Percentiles rank a stretch among this genome's conserved stretches.
Conservation (phyloP, 1,140 invertebrate species). For the Chrysoperla carnea region DNA sequence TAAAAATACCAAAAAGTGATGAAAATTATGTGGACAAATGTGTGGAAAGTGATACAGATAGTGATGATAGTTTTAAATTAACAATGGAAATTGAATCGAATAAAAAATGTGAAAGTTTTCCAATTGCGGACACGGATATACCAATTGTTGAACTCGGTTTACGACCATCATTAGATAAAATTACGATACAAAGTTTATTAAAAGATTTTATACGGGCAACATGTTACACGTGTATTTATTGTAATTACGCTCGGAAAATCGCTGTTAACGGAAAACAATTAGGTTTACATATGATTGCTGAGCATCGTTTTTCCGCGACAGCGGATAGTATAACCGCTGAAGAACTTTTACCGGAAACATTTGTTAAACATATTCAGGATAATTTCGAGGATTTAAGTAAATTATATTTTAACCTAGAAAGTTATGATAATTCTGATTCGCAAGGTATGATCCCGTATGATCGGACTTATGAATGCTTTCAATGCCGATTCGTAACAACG, state of each 20-base stretch:
- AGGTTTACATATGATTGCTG: constrained; percentile 52
- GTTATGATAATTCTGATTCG: constrained; percentile 37
- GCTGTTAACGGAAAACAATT: constrained; percentile 65
- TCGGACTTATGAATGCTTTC: constrained; percentile 57
- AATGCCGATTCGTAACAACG: constrained; percentile 54
- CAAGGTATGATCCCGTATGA: constrained; percentile 12
- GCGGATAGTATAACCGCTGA: constrained; percentile 55
- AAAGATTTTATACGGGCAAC: constrained; percentile 52
- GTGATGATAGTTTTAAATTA: constrained; percentile 36
- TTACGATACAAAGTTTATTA: constrained; percentile 47
- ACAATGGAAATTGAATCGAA: constrained; percentile 20
- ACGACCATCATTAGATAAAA: constrained; percentile 50
- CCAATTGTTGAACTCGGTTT: constrained; percentile 51
- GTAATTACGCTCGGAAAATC: constrained; percentile 64
- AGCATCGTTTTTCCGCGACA: constrained; percentile 54
- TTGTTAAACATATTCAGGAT: constrained; percentile 42
- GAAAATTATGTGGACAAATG: constrained; percentile 9
- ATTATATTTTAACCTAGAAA: constrained; percentile 51
- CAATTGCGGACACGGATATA: constrained; percentile 39
- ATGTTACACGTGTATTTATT: constrained; percentile 54
- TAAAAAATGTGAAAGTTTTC: constrained; percentile 16
- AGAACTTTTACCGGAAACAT: constrained; percentile 50
- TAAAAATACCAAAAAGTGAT: constrained; percentile 25
- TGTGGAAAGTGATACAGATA: constrained; percentile 20
- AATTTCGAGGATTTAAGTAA: constrained; percentile 37